phyloP scores from a whole-genome alignment of 2,797 vertebrate species.

The Ammospiza maritima region DNA sequence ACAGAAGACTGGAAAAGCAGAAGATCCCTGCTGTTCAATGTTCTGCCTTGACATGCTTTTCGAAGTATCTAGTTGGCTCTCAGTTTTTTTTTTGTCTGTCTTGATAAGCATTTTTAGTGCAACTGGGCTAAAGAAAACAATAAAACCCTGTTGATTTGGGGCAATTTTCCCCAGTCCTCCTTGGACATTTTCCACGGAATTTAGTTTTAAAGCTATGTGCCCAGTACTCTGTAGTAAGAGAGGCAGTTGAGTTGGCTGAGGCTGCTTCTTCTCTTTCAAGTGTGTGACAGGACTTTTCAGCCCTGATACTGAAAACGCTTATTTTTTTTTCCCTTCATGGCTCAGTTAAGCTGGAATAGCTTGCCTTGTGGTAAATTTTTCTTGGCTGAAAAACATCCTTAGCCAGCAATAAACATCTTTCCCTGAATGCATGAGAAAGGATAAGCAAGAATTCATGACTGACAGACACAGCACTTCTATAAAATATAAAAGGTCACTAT shows the following conservation, averaged over 20 bases:
- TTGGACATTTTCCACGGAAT: not conserved
- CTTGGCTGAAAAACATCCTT: not conserved
- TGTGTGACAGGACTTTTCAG: not conserved
- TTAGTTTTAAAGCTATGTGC: not conserved
- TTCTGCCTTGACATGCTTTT: not conserved
- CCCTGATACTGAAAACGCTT: not conserved
- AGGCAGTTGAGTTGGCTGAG: not conserved
- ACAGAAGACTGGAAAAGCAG: constrained; percentile 16
- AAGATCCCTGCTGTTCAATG: not conserved
- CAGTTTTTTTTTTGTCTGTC: not conserved
- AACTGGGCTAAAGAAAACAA: not conserved
- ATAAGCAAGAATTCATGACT: not conserved
- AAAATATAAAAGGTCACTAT: not conserved
- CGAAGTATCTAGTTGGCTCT: not conserved
- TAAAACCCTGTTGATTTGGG: not conserved
- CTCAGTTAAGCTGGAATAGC: not conserved
- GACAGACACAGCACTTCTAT: not conserved
- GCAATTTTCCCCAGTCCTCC: not conserved
- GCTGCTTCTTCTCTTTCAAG: not conserved
- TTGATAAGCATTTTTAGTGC: not conserved
- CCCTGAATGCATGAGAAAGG: not conserved
- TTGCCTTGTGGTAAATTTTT: not conserved
- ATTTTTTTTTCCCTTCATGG: not conserved
- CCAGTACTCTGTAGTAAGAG: not conserved
- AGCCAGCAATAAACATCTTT: not conserved